Conservation (phyloP, 2,797 vertebrate genomes). For the Phrynocephalus vlangalii region DNA sequence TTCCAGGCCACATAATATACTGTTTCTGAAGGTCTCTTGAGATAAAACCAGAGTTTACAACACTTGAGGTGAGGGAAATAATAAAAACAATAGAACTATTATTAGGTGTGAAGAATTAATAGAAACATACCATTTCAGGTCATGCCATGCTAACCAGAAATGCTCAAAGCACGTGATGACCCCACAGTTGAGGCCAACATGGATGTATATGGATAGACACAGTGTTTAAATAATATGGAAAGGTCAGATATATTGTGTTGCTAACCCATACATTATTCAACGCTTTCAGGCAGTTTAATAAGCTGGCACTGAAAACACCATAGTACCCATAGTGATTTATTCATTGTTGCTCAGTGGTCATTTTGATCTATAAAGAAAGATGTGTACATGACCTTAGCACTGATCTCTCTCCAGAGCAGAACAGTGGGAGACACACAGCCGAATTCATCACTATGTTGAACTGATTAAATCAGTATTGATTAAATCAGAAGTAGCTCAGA, state of each 20-base stretch:
- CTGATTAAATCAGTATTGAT: conserved; percentile 15
- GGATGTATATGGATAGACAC: conserved; percentile 24
- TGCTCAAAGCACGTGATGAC: neutral
- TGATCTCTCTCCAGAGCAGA: neutral
- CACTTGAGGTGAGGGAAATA: neutral
- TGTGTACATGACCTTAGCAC: neutral
- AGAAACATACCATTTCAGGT: conserved; percentile 7
- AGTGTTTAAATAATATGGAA: conserved; percentile 27
- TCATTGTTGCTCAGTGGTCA: conserved; percentile 17
- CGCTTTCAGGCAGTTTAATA: conserved; percentile 34
- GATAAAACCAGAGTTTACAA: neutral
- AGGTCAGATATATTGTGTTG: neutral
- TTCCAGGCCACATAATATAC: neutral
- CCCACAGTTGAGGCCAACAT: neutral
- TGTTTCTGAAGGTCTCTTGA: neutral
- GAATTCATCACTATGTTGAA: neutral
- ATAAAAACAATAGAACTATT: neutral
- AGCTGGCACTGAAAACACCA: conserved; percentile 8
- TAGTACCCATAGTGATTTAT: conserved; percentile 6
- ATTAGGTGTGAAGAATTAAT: neutral
- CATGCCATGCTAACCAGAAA: conserved; percentile 4
- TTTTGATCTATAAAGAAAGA: conserved; percentile 37
- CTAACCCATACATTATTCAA: neutral
- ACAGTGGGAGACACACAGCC: neutral
- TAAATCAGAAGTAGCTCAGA: neutral